These are phyloP conservation scores for Crossaster papposus DNA, from an alignment of 53 echinoderm and acorn worm genomes.

Conservation along the genomic window DNA sequence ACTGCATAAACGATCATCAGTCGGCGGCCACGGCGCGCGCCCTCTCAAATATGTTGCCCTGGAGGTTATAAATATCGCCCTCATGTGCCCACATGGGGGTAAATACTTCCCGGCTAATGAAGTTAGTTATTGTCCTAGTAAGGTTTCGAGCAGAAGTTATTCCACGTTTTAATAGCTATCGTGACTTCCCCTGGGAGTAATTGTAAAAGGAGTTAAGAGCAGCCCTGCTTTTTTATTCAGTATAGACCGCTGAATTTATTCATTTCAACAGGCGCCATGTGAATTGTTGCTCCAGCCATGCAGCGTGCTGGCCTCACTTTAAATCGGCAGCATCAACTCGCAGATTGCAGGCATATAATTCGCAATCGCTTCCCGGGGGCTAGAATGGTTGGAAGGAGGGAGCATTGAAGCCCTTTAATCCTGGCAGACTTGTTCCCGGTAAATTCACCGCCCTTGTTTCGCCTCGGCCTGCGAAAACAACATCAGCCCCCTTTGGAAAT, in stretches of 20 bases:
- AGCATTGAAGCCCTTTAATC: conserved; percentile 5
- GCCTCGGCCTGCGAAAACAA: conserved; percentile 16
- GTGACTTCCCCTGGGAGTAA: background rate
- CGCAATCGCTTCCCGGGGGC: conserved; percentile 8
- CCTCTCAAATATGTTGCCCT: too few species aligned
- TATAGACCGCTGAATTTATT: background rate
- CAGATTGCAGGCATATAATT: background rate
- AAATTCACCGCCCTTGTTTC: conserved; percentile 25
- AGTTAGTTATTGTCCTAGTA: too few species aligned
- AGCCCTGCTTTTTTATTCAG: background rate
- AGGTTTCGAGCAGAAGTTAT: too few species aligned
- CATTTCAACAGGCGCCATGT: background rate
- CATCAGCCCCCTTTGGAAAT: conserved; percentile 16
- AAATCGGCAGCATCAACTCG: too few species aligned
- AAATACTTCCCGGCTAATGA: too few species aligned
- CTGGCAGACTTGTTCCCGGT: conserved; percentile 14
- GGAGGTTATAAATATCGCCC: too few species aligned
- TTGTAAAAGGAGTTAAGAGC: background rate
- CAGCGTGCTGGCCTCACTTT: background rate
- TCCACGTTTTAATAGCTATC: too few species aligned
- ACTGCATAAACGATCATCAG: too few species aligned
- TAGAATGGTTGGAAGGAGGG: background rate
- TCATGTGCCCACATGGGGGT: too few species aligned
- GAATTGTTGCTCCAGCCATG: background rate
- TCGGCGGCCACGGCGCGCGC: too few species aligned